Conservation (phyloP, 2,888 invertebrate species). For the Hydropsyche betteni region DNA sequence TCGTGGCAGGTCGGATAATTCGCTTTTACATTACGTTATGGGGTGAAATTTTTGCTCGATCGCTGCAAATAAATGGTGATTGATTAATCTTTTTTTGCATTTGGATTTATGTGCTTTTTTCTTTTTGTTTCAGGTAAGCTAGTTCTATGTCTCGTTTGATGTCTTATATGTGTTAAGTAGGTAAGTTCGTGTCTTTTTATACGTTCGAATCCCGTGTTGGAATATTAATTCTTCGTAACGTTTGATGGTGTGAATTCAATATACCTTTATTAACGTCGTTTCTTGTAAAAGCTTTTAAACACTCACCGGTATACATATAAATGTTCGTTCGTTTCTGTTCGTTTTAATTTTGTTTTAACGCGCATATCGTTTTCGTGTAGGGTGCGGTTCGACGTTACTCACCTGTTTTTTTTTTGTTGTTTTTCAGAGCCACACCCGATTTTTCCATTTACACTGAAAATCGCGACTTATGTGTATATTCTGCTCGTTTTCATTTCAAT, state of each 20-base stretch:
- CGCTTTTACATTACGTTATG: background rate
- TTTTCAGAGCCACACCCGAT: slow-evolving; percentile 27
- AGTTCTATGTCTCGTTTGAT: background rate
- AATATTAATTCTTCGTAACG: too few relatives aligned
- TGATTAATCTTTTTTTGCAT: background rate
- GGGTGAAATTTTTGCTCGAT: background rate
- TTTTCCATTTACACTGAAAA: slow-evolving; percentile 22
- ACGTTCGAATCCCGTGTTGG: too few relatives aligned
- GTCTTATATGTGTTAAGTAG: background rate
- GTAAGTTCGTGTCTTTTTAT: background rate
- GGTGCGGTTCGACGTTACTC: slow-evolving; percentile 34
- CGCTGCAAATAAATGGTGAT: too few relatives aligned
- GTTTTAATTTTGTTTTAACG: slow-evolving; percentile 21
- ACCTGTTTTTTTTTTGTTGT: slow-evolving; percentile 32
- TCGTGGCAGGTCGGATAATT: background rate
- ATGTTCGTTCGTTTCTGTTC: background rate
- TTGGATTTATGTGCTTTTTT: background rate
- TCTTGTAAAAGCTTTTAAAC: too few relatives aligned
- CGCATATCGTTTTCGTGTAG: slow-evolving; percentile 1
- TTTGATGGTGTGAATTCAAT: too few relatives aligned
- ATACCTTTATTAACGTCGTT: too few relatives aligned
- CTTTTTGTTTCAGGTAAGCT: slow-evolving; percentile 6
- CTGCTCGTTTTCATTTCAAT: too few relatives aligned
- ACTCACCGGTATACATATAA: too few relatives aligned
- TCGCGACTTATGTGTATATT: background rate